Evolutionary conservation across 2,888 invertebrate species (phyloP), one percentile per base, ranked within the genome.

Genomic region (Luperina nickerlii): DNA sequence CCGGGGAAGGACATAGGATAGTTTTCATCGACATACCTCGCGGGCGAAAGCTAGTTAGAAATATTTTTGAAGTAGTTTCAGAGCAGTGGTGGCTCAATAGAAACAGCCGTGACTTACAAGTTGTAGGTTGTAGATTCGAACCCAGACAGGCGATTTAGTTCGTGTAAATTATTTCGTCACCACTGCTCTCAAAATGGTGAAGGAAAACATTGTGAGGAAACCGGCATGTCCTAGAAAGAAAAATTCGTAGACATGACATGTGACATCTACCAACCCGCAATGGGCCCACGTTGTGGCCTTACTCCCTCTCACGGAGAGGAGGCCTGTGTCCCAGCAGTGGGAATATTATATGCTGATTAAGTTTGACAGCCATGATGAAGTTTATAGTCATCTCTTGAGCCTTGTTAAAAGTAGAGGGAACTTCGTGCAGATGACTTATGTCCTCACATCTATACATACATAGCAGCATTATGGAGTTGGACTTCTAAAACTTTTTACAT

Each of bases 401-500:
- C 20, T 27, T 20, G 8, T 69, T 42, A 15, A 24, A 11, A 45
- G 18, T 6, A 38, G 9, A 70, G 11, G 3, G 4, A 57, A 71
- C 6, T 57, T 24, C 11, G 18, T 24, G 38, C 24, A 54, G 9
- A 51, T 32, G 2, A 51, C 5, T 32, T 32, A 51, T 7, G 15
- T 32, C 27, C 27, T 11, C 8, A 1, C 7, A 62, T 24, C 8
- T 24, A 57, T 27, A 62, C n/a, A 66, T 5, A 67, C 4, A n/a
- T 6, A 45, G 27, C 42, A 45, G 42, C 15, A 63, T 38, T 38
- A 57, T 38, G 7, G 7, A 82, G 54, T 65, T 57, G 42, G 11
- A 51, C 71, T 71, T 74, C 74, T 84, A 54, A 2, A 32, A 4
- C 3, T 62, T 74, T 79, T 65, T 54, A 20, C 51, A 45, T 24